Evolutionary conservation across 2,797 vertebrate genomes (phyloP).

Genomic region (Lagocephalus sceleratus): DNA sequence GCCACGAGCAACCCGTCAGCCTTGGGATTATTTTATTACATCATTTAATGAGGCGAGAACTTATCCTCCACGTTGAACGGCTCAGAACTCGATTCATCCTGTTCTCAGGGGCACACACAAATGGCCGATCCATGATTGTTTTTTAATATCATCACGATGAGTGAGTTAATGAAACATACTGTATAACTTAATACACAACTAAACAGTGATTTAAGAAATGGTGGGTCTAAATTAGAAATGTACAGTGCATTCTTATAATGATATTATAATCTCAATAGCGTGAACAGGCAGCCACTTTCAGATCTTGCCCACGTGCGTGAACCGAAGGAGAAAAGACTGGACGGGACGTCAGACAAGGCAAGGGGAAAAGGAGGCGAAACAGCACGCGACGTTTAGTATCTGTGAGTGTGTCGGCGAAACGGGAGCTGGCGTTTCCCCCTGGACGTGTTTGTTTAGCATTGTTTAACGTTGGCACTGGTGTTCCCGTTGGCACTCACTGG

Average conservation of each 20-base stretch:
- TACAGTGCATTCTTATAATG: conserved; percentile 14
- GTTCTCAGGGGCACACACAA: conserved; percentile 59
- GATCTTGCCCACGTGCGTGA: conserved; percentile 25
- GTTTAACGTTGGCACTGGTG: conserved; percentile 34
- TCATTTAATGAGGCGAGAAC: conserved; percentile 59
- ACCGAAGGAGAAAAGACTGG: conserved; percentile 11
- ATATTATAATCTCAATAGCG: conserved; percentile 1
- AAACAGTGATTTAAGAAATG: conserved; percentile 10
- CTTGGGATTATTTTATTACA: conserved; percentile 65
- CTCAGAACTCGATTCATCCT: conserved; percentile 69
- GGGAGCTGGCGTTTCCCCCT: conserved; percentile 19
- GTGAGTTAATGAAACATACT: not conserved
- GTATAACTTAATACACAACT: conserved; percentile 20
- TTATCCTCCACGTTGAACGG: conserved; percentile 44
- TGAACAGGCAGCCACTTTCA: conserved; percentile 43
- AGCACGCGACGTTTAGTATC: conserved; percentile 19
- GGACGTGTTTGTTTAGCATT: conserved; percentile 1
- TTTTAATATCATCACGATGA: conserved; percentile 45
- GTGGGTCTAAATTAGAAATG: conserved; percentile 20
- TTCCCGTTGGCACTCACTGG: conserved; percentile 53
- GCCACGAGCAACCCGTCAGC: conserved; percentile 1
- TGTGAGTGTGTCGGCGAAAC: conserved; percentile 9
- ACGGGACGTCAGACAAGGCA: conserved; percentile 3
- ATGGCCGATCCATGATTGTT: conserved; percentile 37
- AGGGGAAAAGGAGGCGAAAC: conserved; percentile 9